These are phyloP conservation scores for Cyprinodon variegatus DNA, from an alignment of 2,113 vertebrate species.

Conservation along the genomic window DNA sequence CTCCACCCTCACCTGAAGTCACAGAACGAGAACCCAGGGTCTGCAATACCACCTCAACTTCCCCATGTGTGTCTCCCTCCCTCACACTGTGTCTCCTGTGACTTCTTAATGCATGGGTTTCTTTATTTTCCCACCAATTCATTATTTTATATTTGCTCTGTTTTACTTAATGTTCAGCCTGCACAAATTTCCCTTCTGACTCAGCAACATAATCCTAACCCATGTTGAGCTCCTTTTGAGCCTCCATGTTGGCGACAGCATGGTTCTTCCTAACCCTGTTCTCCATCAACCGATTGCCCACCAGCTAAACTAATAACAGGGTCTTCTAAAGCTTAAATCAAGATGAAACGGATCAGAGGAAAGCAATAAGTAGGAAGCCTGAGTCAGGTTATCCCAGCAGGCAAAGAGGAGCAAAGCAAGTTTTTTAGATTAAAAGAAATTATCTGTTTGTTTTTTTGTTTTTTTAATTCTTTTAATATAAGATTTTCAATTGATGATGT, in stretches of 20 bases:
- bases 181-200: slow-evolving; percentile 25
- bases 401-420: neutral
- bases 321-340: slow-evolving; percentile 61
- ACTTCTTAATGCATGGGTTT: slow-evolving; percentile 32
- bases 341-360: slow-evolving; percentile 48
- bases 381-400: slow-evolving; percentile 20
- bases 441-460: neutral
- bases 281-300: slow-evolving; percentile 54
- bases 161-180: slow-evolving; percentile 42
- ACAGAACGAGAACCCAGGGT: slow-evolving; percentile 31
- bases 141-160: slow-evolving; percentile 35
- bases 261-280: slow-evolving; percentile 43
- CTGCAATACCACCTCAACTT: neutral
- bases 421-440: neutral
- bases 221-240: slow-evolving; percentile 34
- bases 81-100: slow-evolving; percentile 20
- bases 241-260: slow-evolving; percentile 57
- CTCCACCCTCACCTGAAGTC: slow-evolving; percentile 22
- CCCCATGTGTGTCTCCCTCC: slow-evolving; percentile 17
- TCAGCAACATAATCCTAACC: slow-evolving; percentile 52
- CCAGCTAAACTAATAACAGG: slow-evolving; percentile 64
- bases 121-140: slow-evolving; percentile 40
- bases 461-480: neutral
- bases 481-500: neutral
- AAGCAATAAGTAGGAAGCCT: slow-evolving; percentile 30